Conservation (phyloP, 2,888 invertebrate genomes). For the Leucophora obtusa region DNA sequence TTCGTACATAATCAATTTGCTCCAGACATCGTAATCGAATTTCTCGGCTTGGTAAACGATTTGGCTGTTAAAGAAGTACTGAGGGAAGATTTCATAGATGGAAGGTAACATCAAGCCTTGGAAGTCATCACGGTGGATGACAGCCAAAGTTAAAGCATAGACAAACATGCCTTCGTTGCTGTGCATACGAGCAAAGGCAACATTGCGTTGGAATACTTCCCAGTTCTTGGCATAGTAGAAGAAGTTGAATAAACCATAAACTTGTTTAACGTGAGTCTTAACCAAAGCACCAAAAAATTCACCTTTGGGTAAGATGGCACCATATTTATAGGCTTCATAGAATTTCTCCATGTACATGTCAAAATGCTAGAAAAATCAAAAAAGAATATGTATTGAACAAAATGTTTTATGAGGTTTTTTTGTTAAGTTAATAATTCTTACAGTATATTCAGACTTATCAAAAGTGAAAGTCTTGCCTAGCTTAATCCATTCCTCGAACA, state of each 20-base stretch:
- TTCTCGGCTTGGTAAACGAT: slow-evolving; percentile 83
- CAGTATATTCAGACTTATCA: slow-evolving; percentile 51
- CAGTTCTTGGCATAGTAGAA: slow-evolving; percentile 86
- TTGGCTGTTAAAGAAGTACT: slow-evolving; percentile 84
- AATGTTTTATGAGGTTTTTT: not conserved
- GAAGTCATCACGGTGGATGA: slow-evolving; percentile 83
- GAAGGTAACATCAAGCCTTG: slow-evolving; percentile 84
- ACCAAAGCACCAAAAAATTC: slow-evolving; percentile 80
- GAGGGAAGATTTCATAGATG: slow-evolving; percentile 86
- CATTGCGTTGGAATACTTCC: slow-evolving; percentile 84
- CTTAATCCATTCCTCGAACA: slow-evolving; percentile 72
- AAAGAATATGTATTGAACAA: not conserved
- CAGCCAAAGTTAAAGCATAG: slow-evolving; percentile 82
- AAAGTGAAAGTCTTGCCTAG: slow-evolving; percentile 75
- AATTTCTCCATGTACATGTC: slow-evolving; percentile 70
- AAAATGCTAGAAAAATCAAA: slow-evolving; percentile 63
- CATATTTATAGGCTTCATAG: slow-evolving; percentile 67
- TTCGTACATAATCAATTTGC: slow-evolving; percentile 78
- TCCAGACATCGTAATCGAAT: slow-evolving; percentile 79
- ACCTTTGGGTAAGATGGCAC: slow-evolving; percentile 80
- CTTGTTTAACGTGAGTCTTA: slow-evolving; percentile 80
- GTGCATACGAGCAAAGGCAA: slow-evolving; percentile 83
- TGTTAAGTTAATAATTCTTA: slow-evolving; percentile 41
- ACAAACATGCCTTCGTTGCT: slow-evolving; percentile 86
- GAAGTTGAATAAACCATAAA: slow-evolving; percentile 82